These are phyloP conservation scores for Protosalanx chinensis DNA, from an alignment of 2,797 vertebrate genomes.

Conservation along the genomic window DNA sequence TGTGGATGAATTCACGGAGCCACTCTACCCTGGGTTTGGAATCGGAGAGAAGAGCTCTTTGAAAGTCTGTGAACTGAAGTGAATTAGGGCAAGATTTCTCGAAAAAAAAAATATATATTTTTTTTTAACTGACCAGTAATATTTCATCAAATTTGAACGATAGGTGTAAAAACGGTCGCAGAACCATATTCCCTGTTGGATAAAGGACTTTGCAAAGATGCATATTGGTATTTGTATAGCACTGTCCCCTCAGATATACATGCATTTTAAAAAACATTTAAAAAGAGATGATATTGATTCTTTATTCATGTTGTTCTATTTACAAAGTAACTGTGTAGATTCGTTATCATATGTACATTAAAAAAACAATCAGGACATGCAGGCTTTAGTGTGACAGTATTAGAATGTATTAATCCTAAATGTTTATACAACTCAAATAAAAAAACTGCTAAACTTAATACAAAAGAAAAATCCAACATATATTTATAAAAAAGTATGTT, in stretches of 20 bases:
- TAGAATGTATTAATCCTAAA: conserved; percentile 53
- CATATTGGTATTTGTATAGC: no score
- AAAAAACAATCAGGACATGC: conserved; percentile 65
- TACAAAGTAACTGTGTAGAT: conserved; percentile 65
- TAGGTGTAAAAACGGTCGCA: no score
- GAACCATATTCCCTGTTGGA: no score
- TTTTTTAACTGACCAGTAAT: no score
- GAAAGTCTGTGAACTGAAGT: background rate
- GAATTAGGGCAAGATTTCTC: no score
- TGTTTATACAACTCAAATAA: conserved; percentile 34
- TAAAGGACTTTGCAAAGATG: no score
- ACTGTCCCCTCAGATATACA: background rate
- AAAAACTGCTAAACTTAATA: conserved; percentile 51
- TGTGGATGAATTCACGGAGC: conserved; percentile 10
- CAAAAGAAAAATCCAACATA: conserved; percentile 55
- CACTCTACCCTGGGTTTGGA: conserved; percentile 10
- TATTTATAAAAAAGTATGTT: conserved; percentile 36
- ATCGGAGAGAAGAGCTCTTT: conserved; percentile 5
- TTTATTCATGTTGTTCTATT: conserved; percentile 50
- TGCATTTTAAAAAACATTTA: background rate
- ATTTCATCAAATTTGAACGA: no score
- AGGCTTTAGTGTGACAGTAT: conserved; percentile 50
- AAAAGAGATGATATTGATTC: conserved; percentile 6
- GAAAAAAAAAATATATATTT: no score
- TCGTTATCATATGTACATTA: conserved; percentile 57